A percentile compares a stretch with the other conserved stretches of the same genome.
Evolutionary conservation across 2,113 vertebrate genomes (phyloP).

Genomic region (Crotalus horridus): DNA sequence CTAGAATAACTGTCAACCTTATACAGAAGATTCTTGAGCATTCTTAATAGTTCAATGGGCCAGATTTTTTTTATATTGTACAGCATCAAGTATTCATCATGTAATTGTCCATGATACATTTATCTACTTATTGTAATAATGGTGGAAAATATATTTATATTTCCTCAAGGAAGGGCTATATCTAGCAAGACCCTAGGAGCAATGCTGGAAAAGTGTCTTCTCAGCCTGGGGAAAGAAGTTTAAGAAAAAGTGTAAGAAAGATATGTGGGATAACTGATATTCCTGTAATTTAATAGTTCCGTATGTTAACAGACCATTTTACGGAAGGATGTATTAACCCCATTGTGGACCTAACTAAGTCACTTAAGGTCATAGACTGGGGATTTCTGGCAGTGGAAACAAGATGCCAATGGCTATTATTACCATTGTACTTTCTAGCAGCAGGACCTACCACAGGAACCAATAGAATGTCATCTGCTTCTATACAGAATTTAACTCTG

Average conservation of each 20-base stretch:
- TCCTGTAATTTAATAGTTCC: neutral
- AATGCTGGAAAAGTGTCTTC: neutral
- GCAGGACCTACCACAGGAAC: neutral
- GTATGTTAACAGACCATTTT: neutral
- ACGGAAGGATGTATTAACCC: neutral
- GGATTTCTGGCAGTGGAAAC: neutral
- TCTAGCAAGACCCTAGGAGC: neutral
- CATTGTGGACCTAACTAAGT: neutral
- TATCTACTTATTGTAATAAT: neutral
- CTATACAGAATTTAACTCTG: neutral
- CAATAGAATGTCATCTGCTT: neutral
- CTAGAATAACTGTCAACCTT: neutral
- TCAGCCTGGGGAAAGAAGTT: neutral
- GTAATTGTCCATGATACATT: neutral
- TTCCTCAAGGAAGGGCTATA: neutral
- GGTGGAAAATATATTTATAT: neutral
- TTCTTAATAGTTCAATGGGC: neutral
- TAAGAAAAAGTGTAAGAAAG: neutral
- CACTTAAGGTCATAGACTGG: neutral
- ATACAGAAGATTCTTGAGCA: neutral
- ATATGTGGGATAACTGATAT: neutral
- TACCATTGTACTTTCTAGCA: neutral
- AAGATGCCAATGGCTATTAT: neutral
- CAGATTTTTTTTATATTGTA: neutral
- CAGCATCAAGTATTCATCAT: neutral